A percentile compares a stretch with the other conserved stretches of the same genome.
phyloP scores from a whole-genome alignment of 1,140 invertebrate genomes.

The Bombus pascuorum region DNA sequence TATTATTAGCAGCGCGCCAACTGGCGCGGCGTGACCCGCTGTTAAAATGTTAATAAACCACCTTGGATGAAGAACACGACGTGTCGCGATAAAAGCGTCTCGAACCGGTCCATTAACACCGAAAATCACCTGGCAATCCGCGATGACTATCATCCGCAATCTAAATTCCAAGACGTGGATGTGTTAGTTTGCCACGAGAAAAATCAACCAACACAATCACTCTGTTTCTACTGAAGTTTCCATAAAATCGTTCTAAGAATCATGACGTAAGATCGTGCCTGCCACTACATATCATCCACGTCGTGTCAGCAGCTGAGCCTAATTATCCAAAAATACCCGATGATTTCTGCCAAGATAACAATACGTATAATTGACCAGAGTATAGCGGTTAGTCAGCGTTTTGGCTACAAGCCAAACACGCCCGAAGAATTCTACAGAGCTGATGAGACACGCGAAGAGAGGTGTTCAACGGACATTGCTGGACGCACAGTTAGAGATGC shows the following conservation, averaged over 20 bases:
- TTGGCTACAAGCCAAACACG: constrained; percentile 7
- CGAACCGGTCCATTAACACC: not conserved
- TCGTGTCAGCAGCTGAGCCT: constrained; percentile 6
- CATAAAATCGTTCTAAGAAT: constrained; percentile 29
- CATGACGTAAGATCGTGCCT: constrained; percentile 9
- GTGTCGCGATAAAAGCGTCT: not conserved
- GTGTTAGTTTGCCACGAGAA: too few relatives aligned
- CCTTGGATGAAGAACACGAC: not conserved
- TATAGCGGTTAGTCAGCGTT: not conserved
- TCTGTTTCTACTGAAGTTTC: not conserved
- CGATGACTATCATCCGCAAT: not conserved
- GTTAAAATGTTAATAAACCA: not conserved
- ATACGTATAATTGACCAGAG: constrained; percentile 44
- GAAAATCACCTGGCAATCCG: not conserved
- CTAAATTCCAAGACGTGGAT: not conserved
- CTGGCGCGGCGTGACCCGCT: not conserved
- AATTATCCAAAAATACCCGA: constrained; percentile 51
- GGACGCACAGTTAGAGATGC: constrained; percentile 30
- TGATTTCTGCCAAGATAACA: constrained; percentile 52
- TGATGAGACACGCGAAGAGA: not conserved
- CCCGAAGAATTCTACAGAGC: not conserved
- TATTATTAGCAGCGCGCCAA: not conserved
- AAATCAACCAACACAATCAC: not conserved
- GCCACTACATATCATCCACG: constrained; percentile 12
- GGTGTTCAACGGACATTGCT: not conserved